phyloP scores from a whole-genome alignment of 2,113 vertebrate genomes.

The Pluvianellus socialis region DNA sequence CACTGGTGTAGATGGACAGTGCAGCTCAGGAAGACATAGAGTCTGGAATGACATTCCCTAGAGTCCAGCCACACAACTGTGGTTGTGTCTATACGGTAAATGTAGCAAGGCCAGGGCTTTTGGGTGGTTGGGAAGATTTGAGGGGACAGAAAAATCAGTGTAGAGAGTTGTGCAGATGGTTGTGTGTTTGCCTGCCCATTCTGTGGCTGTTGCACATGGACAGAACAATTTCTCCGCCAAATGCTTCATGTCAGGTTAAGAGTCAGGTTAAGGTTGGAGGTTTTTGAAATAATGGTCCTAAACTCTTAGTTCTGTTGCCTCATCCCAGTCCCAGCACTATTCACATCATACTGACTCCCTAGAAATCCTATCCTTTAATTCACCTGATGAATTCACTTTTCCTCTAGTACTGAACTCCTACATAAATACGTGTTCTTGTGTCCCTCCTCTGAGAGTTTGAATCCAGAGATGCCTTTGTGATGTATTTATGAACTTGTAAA shows the following conservation, averaged over 20 bases:
- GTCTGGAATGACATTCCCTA: not conserved
- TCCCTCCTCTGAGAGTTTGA: not conserved
- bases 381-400: not conserved
- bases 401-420: not conserved
- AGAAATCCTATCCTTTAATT: not conserved
- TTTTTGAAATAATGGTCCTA: not conserved
- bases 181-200: not conserved
- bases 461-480: not conserved
- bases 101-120: not conserved
- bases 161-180: not conserved
- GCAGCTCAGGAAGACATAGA: not conserved
- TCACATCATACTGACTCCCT: not conserved
- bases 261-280: not conserved
- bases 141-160: not conserved
- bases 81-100: not conserved
- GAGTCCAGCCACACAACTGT: not conserved
- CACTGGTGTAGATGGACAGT: not conserved
- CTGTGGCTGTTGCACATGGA: not conserved
- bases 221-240: not conserved
- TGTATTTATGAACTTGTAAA: not conserved
- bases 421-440: not conserved
- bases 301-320: not conserved
- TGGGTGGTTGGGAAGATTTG: not conserved
- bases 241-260: fast-evolving
- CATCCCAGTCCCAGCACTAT: not conserved